A percentile compares a stretch with the other conserved stretches of the same genome.
Conservation (phyloP, 2,888 invertebrate genomes). For the Hirtodrosophila confusa region DNA sequence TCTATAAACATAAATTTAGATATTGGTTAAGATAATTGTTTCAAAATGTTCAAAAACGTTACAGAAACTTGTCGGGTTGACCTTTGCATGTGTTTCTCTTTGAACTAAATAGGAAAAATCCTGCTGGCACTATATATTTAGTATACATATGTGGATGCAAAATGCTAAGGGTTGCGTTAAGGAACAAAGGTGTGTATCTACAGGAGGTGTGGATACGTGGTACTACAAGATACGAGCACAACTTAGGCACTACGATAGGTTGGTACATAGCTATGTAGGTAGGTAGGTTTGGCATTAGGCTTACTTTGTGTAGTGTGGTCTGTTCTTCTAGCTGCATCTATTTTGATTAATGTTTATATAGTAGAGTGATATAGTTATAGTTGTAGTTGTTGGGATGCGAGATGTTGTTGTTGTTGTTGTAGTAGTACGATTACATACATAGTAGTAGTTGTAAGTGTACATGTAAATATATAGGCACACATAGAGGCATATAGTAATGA, state of each 20-base stretch:
- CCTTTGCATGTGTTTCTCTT: background rate
- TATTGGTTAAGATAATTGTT: too few species aligned
- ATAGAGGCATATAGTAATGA: slow-evolving; percentile 59
- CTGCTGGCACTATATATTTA: slow-evolving; percentile 34
- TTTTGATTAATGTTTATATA: slow-evolving; percentile 68
- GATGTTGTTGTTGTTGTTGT: slow-evolving; percentile 47
- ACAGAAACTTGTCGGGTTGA: slow-evolving; percentile 24
- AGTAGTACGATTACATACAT: slow-evolving; percentile 1
- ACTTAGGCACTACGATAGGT: slow-evolving; percentile 37
- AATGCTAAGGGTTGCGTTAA: slow-evolving; percentile 27
- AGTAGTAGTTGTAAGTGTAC: slow-evolving; percentile 62
- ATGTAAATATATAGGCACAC: slow-evolving; percentile 78
- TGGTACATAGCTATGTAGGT: slow-evolving; percentile 13
- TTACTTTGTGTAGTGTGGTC: slow-evolving; percentile 83
- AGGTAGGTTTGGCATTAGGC: slow-evolving; percentile 63
- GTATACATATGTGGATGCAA: background rate
- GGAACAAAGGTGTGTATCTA: slow-evolving; percentile 11
- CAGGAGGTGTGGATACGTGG: slow-evolving; percentile 16
- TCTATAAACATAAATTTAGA: too few species aligned
- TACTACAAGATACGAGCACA: slow-evolving; percentile 23
- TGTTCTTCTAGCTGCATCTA: slow-evolving; percentile 84
- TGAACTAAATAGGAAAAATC: slow-evolving; percentile 8
- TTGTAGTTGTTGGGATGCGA: slow-evolving; percentile 69
- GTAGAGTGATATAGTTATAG: slow-evolving; percentile 54
- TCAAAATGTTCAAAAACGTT: background rate